Evolutionary conservation across 2,888 invertebrate genomes (phyloP), one percentile per base, ranked within the genome.

Genomic region (Apamea sordens): DNA sequence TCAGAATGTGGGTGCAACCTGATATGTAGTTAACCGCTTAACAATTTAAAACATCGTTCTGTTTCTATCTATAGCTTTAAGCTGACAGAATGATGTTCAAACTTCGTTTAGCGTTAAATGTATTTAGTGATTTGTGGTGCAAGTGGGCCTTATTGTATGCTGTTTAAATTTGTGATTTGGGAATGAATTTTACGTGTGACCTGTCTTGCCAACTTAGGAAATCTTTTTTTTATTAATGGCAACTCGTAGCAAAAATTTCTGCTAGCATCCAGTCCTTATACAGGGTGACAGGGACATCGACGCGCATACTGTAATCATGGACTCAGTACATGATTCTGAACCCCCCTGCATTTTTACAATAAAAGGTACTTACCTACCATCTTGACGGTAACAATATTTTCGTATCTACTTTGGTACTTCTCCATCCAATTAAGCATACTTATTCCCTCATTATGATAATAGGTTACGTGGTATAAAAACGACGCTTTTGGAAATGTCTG

Each of bases 171-270:
- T 69, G 63, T 84, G 47, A 80, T 69, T 64, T 84, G 79, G 79
- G 85, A 80, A 79, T 80, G 56, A 79, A 69, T 59, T 71, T 84
- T 63, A 56, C 53, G 53, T 69, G 61, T 84, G 79, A 24, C 69
- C n/a, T 64, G 47, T 84, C 64, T 24, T 13, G 36, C 68, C 63
- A 56, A 56, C 6, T 6, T 64, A 59, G 41, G 36, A 53, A 53
- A 0, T 32, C 0, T 83, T 44, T 77, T 47, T 64, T 68, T 32
- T 18, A 61, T 41, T 21, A n/a, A 59, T 70, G 36, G 24, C 36
- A 80, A 50, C 47, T 28, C 13, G 41, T 61, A 59, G 10, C n/a
- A 50, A 41, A 61, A 28, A 32, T 50, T 21, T 50, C 7, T 63
- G n/a, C 32, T 11, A 65, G 4, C 15, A 36, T 28, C 18, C 10